A percentile compares a stretch with the other conserved stretches of the same genome.
Conservation (phyloP, 2,797 vertebrate genomes). For the Gambelia wislizenii region DNA sequence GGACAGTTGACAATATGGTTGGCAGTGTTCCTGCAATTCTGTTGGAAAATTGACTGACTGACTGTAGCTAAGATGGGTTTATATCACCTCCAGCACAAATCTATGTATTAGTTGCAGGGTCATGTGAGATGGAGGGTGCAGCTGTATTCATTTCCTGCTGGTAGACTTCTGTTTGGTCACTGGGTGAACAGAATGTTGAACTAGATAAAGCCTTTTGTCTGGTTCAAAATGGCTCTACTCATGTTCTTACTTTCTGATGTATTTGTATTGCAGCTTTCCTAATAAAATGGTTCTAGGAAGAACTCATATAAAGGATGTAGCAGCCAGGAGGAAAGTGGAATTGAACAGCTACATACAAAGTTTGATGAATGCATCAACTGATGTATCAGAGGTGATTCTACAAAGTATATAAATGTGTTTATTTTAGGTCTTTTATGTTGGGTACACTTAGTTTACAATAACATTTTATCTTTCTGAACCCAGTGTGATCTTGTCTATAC, state of each 20-base stretch:
- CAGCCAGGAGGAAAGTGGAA: conserved; percentile 95
- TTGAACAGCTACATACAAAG: conserved; percentile 95
- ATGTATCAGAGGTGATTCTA: conserved; percentile 90
- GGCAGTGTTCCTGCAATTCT: background rate
- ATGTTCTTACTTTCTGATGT: background rate
- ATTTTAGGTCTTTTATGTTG: background rate
- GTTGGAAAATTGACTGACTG: background rate
- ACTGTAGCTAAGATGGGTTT: no score
- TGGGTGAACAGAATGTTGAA: no score
- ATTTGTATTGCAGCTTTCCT: conserved; percentile 85
- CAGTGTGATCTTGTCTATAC: conserved; percentile 99
- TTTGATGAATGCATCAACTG: conserved; percentile 91
- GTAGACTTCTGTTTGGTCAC: no score
- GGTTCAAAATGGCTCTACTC: no score
- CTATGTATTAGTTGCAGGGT: no score
- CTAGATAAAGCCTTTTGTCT: no score
- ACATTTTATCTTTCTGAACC: conserved; percentile 64
- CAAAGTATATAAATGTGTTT: conserved; percentile 30
- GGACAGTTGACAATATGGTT: background rate
- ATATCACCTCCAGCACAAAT: no score
- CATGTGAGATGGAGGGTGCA: no score
- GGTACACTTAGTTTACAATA: conserved; percentile 53
- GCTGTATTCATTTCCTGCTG: no score
- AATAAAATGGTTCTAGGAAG: conserved; percentile 97
- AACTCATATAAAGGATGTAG: conserved; percentile 97